Percentiles rank a stretch among this genome's conserved stretches.
Evolutionary conservation across 2,888 invertebrate genomes (phyloP).

Genomic region (Andrena praecox): DNA sequence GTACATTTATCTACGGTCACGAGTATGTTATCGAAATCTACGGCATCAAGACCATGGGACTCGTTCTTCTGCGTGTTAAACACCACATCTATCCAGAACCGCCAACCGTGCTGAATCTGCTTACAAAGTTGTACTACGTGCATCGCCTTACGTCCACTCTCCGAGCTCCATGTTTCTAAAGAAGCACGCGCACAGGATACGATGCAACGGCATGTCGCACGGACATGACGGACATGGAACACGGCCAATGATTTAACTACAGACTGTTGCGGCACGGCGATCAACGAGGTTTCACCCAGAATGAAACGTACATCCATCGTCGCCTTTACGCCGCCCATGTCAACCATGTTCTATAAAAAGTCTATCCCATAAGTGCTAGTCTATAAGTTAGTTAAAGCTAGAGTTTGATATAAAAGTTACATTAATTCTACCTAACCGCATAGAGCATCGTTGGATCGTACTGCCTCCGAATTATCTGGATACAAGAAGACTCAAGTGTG

Average conservation of each 20-base stretch:
- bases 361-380: conserved; percentile 78
- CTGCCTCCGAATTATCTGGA: conserved; percentile 71
- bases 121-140: conserved; percentile 39
- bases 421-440: conserved; percentile 82
- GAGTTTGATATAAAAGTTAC: conserved; percentile 81
- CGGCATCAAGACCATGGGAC: conserved; percentile 69
- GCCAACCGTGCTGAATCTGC: conserved; percentile 42
- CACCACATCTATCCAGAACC: conserved; percentile 45
- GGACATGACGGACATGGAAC: conserved; percentile 46
- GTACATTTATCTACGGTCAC: conserved; percentile 56
- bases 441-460: conserved; percentile 83
- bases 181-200: conserved; percentile 49
- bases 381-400: conserved; percentile 83
- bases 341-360: conserved; percentile 55
- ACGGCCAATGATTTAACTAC: conserved; percentile 41
- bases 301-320: conserved; percentile 52
- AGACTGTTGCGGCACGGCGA: conserved; percentile 31
- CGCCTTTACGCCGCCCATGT: conserved; percentile 38
- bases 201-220: conserved; percentile 36
- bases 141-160: conserved; percentile 39
- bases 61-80: conserved; percentile 50
- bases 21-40: conserved; percentile 62
- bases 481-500: conserved; percentile 70
- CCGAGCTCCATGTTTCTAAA: conserved; percentile 47
- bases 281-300: conserved; percentile 55